These are phyloP conservation scores for Orthonyx spaldingii DNA, from an alignment of 2,113 vertebrate genomes.

Conservation along the genomic window DNA sequence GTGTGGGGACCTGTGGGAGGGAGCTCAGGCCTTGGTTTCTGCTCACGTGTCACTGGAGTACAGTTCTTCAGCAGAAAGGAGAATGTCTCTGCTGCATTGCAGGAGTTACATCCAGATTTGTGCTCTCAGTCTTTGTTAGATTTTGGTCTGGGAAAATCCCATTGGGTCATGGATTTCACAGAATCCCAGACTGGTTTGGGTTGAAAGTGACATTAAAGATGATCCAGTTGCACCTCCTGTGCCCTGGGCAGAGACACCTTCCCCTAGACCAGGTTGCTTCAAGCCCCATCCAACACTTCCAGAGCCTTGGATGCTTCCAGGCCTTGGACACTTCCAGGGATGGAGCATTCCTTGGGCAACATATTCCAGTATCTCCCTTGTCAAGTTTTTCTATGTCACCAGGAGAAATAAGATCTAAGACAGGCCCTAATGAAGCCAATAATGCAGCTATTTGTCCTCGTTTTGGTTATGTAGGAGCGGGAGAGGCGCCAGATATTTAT, in stretches of 20 bases:
- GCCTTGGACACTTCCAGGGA: neutral
- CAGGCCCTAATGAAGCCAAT: neutral
- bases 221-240: neutral
- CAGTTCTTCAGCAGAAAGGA: neutral
- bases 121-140: neutral
- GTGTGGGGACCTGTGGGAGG: neutral
- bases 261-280: neutral
- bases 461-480: neutral
- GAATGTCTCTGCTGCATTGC: neutral
- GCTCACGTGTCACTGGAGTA: rapidly evolving
- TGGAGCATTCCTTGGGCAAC: neutral
- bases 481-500: neutral
- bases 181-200: neutral
- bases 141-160: neutral
- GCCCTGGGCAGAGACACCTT: neutral
- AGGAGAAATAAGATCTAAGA: neutral
- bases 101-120: neutral
- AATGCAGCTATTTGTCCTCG: neutral
- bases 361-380: neutral
- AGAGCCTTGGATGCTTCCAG: neutral
- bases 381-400: neutral
- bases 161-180: neutral
- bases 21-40: rapidly evolving
- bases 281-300: neutral
- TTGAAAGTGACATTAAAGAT: neutral